Evolutionary conservation across 2,888 invertebrate genomes (phyloP), one percentile per base, ranked within the genome.

Genomic region (Aethes cnicana): DNA sequence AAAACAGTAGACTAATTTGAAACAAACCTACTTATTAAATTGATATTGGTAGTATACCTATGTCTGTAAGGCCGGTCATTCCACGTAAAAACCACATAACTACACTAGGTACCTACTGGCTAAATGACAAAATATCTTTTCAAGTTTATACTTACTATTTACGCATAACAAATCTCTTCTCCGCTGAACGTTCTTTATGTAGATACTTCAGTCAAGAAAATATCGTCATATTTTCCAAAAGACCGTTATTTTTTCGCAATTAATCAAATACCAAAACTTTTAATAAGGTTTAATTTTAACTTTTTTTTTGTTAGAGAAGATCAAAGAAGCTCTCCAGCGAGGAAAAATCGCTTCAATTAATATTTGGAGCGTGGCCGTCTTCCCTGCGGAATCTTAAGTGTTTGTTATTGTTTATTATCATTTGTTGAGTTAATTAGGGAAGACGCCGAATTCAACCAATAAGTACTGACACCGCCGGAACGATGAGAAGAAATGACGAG

Each of bases 361-460:
- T 59, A 63, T 63, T 64, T 64, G 21, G 28, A 18, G 20, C 56
- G 53, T 54, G 57, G 11, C 26, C 54, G 50, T 52, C 54, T 52
- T 61, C 57, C 49, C 50, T 21, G 32, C 9, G 58, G 63, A 61
- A 65, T 65, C 58, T 61, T 62, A 63, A 65, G 64, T 65, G 60
- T 64, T 63, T 61, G 56, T 62, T 63, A 60, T 59, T 57, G 59
- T 54, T 47, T 57, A 20, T 47, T 42, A 56, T n/a, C n/a, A n/a
- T n/a, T n/a, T 52, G 47, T 39, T 48, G 49, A 54, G 54, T 54
- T 55, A 59, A 61, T 52, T 58, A 54, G 55, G 47, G 42, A 36
- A 20, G 33, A 43, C 14, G 47, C 30, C 49, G 20, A 57, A 60
- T 57, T 55, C 52, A 43, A 33, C 36, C 46, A 47, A 57, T 53